A percentile compares a stretch with the other conserved stretches of the same genome.
These are phyloP conservation scores for Bombus picipes DNA, from an alignment of 1,140 invertebrate genomes.

Conservation along the genomic window DNA sequence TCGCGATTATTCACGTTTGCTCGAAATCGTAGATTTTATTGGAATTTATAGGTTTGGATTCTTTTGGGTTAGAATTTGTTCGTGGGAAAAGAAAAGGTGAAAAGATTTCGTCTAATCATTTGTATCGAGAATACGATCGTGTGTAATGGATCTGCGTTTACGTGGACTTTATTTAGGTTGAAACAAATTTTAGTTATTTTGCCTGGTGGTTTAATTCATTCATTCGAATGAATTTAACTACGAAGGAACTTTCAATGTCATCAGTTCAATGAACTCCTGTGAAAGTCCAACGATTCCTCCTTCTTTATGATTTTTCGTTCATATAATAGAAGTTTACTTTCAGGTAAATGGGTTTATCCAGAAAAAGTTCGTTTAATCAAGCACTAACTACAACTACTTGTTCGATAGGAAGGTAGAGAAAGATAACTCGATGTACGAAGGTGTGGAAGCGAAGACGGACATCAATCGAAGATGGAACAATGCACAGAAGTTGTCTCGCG, in stretches of 20 bases:
- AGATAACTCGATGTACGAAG: not conserved
- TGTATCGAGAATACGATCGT: too few relatives aligned
- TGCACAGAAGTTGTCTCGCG: constrained; percentile 60
- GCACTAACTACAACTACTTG: not conserved
- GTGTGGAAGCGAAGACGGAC: constrained; percentile 28
- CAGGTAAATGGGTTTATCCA: too few relatives aligned
- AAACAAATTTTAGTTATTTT: too few relatives aligned
- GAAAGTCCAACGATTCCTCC: too few relatives aligned
- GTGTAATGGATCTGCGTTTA: too few relatives aligned
- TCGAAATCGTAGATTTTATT: not conserved
- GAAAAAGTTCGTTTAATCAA: not conserved
- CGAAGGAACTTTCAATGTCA: too few relatives aligned
- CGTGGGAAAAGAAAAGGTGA: not conserved
- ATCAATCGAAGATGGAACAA: constrained; percentile 58
- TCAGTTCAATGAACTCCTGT: too few relatives aligned
- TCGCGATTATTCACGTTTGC: not conserved
- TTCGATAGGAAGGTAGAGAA: not conserved
- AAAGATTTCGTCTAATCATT: not conserved
- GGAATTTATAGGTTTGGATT: not conserved
- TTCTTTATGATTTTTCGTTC: not conserved
- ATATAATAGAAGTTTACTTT: not conserved
- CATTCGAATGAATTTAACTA: too few relatives aligned
- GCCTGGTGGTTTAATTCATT: too few relatives aligned
- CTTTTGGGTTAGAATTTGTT: not conserved
- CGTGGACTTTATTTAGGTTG: too few relatives aligned